phyloP scores from a whole-genome alignment of 2,113 vertebrate species.

The Chlamydotis undulata region DNA sequence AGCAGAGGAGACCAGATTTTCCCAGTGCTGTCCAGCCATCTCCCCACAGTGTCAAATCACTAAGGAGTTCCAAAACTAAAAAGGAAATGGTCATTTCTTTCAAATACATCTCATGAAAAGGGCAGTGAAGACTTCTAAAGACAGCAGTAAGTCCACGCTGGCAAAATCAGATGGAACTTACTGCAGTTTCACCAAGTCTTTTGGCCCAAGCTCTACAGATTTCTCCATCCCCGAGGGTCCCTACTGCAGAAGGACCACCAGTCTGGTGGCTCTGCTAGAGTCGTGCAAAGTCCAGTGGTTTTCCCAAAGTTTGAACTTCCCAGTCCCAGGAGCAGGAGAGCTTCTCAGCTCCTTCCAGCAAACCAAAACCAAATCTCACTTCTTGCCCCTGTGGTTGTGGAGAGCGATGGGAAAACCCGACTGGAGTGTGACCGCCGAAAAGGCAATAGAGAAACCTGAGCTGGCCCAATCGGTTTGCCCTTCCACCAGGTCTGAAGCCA shows the following conservation, averaged over 20 bases:
- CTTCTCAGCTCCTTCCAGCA: background rate
- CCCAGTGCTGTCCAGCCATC: accelerated
- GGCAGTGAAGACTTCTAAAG: background rate
- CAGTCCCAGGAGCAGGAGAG: background rate
- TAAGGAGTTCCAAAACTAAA: background rate
- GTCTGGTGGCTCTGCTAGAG: background rate
- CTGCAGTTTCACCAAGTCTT: background rate
- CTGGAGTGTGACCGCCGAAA: background rate
- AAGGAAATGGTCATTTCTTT: background rate
- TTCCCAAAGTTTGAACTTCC: background rate
- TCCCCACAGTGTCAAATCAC: background rate
- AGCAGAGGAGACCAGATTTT: background rate
- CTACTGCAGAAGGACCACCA: background rate
- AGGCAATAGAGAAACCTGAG: background rate
- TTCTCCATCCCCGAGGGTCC: background rate
- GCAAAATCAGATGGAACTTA: background rate
- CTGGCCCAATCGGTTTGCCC: background rate
- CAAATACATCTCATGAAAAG: background rate
- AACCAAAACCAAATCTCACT: background rate
- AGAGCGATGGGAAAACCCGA: background rate
- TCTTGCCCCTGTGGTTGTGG: background rate
- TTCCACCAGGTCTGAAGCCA: constrained; percentile 1
- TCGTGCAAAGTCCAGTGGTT: accelerated
- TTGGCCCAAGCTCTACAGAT: background rate
- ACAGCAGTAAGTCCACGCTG: background rate